Base-by-base conservation (phyloP, 1,140 invertebrate genomes). In the Melipona quadrifasciata region DNA sequence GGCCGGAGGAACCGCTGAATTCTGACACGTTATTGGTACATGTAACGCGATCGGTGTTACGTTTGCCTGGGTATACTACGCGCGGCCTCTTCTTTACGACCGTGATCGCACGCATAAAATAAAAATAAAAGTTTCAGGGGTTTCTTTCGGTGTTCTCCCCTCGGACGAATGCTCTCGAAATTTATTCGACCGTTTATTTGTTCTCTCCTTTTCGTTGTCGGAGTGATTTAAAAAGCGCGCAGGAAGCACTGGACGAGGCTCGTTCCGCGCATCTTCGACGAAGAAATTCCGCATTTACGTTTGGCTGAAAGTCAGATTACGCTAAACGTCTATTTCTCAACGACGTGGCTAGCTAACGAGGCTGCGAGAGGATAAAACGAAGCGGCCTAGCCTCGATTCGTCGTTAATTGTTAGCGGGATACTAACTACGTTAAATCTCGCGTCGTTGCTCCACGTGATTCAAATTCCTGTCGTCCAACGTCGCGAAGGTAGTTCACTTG, bases 321-420 rank as follows among this genome's bases (percentile, higher is more conserved):
- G 82, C 85, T 90, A 89, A 88, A 80, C 57, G 85, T 64, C 39
- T 61, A 31, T 85, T 58, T 73, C 89, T 68, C 89, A 90, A 90
- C 68, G 70, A 86, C 71, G 76, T 53, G 47, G 80, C 71, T 73
- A 70, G 76, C 83, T 92, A 90, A 91, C 88, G 89, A 88, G 80
- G 57, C 79, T 65, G 84, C 82, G 64, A 73, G 78, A 24, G 47
- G 61, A 89, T 86, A 86, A 90, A 91, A 86, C 75, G 73, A 85
- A 64, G 58, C 74, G 65, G 47, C 64, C 58, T 85, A 90, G 87
- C 87, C 90, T 73, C 87, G 87, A 90, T 91, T 89, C 85, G 27
- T 87, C 86, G 86, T 81, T 91, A 91, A 91, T 90, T 89, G 80
- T 89, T 82, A 71, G 71, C 71, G 73, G 55, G 85, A 76, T 77